Evolutionary conservation across 2,888 invertebrate species (phyloP), one percentile per base, ranked within the genome.

Genomic region (Cetonia aurata): DNA sequence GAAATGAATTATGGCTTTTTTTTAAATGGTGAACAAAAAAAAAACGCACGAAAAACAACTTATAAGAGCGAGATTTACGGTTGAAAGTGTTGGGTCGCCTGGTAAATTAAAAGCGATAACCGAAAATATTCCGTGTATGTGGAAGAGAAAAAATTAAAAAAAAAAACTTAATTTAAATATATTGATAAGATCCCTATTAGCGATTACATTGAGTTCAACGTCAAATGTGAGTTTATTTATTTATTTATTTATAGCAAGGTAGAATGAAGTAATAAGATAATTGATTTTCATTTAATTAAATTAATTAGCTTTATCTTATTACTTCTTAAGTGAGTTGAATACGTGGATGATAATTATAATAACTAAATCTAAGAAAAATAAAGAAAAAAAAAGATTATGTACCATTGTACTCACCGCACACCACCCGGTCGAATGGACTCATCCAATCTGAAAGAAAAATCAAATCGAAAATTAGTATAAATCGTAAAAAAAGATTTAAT

Each of bases 361-460:
- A 75, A 73, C 74, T 77, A 87, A 87, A 87, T 74, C 70, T 84
- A 87, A 86, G 50, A 87, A 87, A 86, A 87, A 87, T 80, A 83
- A 82, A 87, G 84, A 88, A 88, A 81, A 37, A n/a, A 82, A 82
- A 80, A 87, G 86, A 86, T 87, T 89, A 90, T 91, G 89, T 91
- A 92, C 92, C 92, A 90, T 91, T 91, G 85, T 93, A 95, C 93
- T 95, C 93, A 92, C 95, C 95, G 90, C 95, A 95, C 87, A 95
- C 94, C 88, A 95, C 95, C 87, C 95, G 91, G 89, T 95, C 95
- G 88, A 95, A 95, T 84, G 95, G 95, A 88, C 93, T 94, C 94
- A 95, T 95, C 95, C 95, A 95, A 90, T 95, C 95, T 95, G 85
- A 92, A 92, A 88, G 87, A 87, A 79, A 76, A 65, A 73, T 55